phyloP scores from a whole-genome alignment of 1,140 invertebrate genomes.

The Anastrepha ludens region DNA sequence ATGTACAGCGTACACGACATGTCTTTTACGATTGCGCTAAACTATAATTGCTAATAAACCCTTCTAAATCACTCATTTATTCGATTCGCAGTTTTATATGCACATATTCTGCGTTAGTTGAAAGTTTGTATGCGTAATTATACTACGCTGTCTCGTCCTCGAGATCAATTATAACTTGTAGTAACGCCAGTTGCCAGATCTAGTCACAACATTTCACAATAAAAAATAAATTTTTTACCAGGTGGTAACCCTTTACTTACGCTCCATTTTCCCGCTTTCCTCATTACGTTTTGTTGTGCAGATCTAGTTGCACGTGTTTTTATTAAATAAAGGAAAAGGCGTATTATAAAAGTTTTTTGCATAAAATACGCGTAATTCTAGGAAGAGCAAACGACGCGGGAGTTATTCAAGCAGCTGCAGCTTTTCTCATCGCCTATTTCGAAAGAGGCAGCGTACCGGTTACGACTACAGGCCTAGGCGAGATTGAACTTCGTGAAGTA shows the following conservation, averaged over 20 bases:
- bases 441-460: neutral
- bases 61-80: too few relatives aligned
- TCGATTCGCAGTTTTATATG: too few relatives aligned
- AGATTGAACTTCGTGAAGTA: neutral
- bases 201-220: constrained; percentile 1
- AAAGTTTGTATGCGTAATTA: too few relatives aligned
- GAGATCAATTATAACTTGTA: too few relatives aligned
- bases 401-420: neutral
- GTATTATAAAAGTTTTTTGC: neutral
- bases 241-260: neutral
- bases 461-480: neutral
- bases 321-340: neutral
- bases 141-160: too few relatives aligned
- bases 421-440: neutral
- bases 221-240: neutral
- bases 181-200: neutral
- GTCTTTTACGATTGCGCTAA: too few relatives aligned
- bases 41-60: too few relatives aligned
- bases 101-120: too few relatives aligned
- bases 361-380: neutral
- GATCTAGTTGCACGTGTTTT: neutral
- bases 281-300: neutral
- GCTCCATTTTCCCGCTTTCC: neutral
- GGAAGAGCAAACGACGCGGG: neutral
- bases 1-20: too few relatives aligned